Evolutionary conservation across 2,113 vertebrate genomes (phyloP), one percentile per base, ranked within the genome.

Genomic region (Syrrhaptes paradoxus): DNA sequence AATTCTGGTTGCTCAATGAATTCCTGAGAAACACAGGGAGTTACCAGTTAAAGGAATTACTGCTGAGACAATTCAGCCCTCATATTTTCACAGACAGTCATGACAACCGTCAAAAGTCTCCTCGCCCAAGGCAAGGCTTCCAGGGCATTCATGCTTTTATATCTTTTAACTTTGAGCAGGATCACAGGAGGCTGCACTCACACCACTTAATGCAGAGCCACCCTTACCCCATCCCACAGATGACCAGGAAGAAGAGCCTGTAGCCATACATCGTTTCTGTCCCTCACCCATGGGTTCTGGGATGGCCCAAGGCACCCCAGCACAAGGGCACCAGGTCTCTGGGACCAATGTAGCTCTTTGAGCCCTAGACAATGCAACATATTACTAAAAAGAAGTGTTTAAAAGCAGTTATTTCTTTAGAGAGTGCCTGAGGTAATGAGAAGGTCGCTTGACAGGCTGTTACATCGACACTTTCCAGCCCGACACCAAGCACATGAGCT

Each of bases 191-290:
- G 48, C 34, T 85, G 70, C 34, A 32, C n/a, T 73, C 17, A 31
- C 16, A 21, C 0, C 3, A 45, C 21, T 67, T 28, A 70, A 21
- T 1, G 3, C 28, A 32, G 13, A 34, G 36, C 41, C 43, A 57
- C 41, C 76, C 59, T 20, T 70, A n/a, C 32, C 68, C 45, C 46
- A 67, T 55, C 9, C 59, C 38, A 24, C 4, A 51, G 21, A 43
- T n/a, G 16, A 46, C n/a, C 55, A 48, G 11, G 51, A 81, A 91
- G 81, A 94, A 7, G 10, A 80, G 28, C 25, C 48, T 43, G 28
- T 36, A 82, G 61, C 52, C 54, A 32, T 55, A 49, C 74, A 58
- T 28, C 1, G 2, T 20, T 84, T 62, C 48, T 82, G 29, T 70
- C 32, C 24, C 68, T 89, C 20, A 63, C 32, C 32, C 32, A 21